Conservation (phyloP, 2,888 invertebrate genomes). For the Troglohyphantes excavatus region DNA sequence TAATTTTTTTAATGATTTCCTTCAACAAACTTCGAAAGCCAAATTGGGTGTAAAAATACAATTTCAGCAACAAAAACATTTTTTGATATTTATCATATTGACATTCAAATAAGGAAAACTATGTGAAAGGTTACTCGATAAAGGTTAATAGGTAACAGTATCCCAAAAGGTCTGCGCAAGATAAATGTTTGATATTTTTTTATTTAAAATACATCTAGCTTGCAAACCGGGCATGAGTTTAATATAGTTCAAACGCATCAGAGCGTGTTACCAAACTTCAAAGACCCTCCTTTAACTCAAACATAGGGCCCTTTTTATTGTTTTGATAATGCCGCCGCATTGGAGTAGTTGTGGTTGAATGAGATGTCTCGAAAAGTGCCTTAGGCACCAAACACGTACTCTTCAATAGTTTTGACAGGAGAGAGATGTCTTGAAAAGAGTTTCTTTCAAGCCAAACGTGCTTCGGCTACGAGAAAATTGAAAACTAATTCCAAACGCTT, state of each 20-base stretch:
- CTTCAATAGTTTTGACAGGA: constrained; percentile 34
- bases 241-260: neutral
- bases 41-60: too few relatives aligned
- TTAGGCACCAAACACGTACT: constrained; percentile 16
- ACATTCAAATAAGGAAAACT: too few relatives aligned
- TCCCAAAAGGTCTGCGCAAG: too few relatives aligned
- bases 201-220: too few relatives aligned
- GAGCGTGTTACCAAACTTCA: neutral
- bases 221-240: too few relatives aligned
- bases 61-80: too few relatives aligned
- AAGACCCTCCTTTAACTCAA: neutral
- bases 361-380: constrained; percentile 19
- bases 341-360: constrained; percentile 29
- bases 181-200: too few relatives aligned
- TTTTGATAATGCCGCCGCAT: neutral
- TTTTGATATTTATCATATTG: too few relatives aligned
- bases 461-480: constrained; percentile 22
- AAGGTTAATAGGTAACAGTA: too few relatives aligned
- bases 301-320: neutral
- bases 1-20: too few relatives aligned
- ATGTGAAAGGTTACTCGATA: too few relatives aligned
- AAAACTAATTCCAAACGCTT: constrained; percentile 41
- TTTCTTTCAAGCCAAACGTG: neutral
- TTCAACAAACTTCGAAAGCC: too few relatives aligned
- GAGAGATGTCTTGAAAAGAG: constrained; percentile 10